Base-by-base conservation (phyloP, 2,888 invertebrate species). In the Epinotia brunnichana region DNA sequence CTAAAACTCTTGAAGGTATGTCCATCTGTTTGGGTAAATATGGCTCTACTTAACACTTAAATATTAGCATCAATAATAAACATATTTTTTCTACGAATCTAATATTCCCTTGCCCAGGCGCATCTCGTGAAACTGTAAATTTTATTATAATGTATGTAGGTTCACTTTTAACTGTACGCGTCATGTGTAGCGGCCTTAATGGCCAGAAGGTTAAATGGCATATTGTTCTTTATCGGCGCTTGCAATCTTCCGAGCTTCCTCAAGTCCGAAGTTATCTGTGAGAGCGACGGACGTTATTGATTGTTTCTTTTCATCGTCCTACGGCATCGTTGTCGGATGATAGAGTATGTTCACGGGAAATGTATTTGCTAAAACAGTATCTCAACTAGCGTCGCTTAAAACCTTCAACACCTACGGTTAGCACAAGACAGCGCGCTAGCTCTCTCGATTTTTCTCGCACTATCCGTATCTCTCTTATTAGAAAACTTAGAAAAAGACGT, bases 201-300 rank as follows among this genome's bases (percentile, higher is more conserved):
- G 24, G 62, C 44, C 61, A 48, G 24, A 48, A 62, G 62, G 62
- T 62, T 62, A 62, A 48, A 29, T 48, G 13, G 48, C 44, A 48
- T 62, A 62, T 48, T 62, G 62, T 62, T 48, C 48, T 17, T 41
- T 21, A 62, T 62, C 62, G 48, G 11, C n/a, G n/a, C 11, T n/a
- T 62, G 48, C 48, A 1, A 62, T 62, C 62, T 48, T n/a, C 62
- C 48, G 0, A 62, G 48, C 62, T 48, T n/a, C 62, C n/a, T 62
- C 3, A 4, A 48, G 17, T n/a, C 10, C 21, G 48, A n/a, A 44
- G 44, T 62, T 48, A 48, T 62, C 48, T 62, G 11, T 29, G 48
- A 15, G 48, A 48, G 48, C 48, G 48, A 44, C 24, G 4, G 24
- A 29, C 9, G 15, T 62, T 48, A 62, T 62, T 62, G 48, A 62